phyloP scores from a whole-genome alignment of 2,888 invertebrate species.

The Abrostola triplasia region DNA sequence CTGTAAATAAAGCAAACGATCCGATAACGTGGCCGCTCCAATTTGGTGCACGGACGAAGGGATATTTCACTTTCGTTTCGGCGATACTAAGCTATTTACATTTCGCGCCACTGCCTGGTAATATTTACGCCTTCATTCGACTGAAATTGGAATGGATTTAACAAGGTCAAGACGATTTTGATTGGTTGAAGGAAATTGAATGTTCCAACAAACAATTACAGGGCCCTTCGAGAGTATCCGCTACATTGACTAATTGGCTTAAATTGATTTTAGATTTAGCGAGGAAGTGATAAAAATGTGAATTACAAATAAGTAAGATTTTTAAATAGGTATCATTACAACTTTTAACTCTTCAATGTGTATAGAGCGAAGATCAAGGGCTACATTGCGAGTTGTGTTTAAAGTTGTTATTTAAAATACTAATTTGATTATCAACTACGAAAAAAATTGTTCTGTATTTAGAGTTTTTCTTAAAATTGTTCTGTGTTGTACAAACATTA shows the following conservation, averaged over 20 bases:
- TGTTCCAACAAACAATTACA: slow-evolving; percentile 50
- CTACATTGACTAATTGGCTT: slow-evolving; percentile 47
- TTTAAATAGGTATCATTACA: not conserved
- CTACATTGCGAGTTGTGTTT: no score
- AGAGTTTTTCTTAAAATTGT: no score
- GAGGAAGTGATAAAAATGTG: not conserved
- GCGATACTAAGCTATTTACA: slow-evolving; percentile 56
- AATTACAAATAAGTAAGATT: not conserved
- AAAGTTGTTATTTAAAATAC: no score
- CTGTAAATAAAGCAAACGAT: slow-evolving; percentile 67
- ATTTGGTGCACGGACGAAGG: slow-evolving; percentile 55
- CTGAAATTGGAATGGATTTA: slow-evolving; percentile 57
- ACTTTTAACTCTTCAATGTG: not conserved
- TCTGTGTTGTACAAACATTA: slow-evolving; percentile 32
- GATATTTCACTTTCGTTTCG: slow-evolving; percentile 69
- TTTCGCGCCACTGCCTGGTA: slow-evolving; percentile 44
- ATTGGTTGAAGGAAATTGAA: slow-evolving; percentile 51
- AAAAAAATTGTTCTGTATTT: no score
- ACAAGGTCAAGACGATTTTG: slow-evolving; percentile 54
- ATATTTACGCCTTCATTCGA: slow-evolving; percentile 54
- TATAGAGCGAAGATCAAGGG: no score
- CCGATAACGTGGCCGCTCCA: slow-evolving; percentile 65
- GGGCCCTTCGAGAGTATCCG: slow-evolving; percentile 28
- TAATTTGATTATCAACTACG: no score
- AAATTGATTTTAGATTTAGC: slow-evolving; percentile 31